A percentile compares a stretch with the other conserved stretches of the same genome.
Evolutionary conservation across 2,797 vertebrate genomes (phyloP).

Genomic region (Adrianichthys oophorus): DNA sequence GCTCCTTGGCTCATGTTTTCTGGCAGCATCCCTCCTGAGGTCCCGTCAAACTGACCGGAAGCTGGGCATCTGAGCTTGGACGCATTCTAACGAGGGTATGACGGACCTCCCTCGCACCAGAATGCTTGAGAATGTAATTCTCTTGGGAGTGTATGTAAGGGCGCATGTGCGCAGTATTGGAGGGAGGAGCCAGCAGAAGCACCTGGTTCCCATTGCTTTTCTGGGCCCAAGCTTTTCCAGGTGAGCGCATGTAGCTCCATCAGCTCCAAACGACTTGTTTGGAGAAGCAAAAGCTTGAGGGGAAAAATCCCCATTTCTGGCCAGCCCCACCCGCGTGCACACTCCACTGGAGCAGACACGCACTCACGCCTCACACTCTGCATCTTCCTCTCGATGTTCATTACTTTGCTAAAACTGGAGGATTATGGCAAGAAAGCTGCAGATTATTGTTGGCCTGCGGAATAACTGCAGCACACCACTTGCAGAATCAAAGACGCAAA

Average conservation of each 20-base stretch:
- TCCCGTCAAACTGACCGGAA: constrained; percentile 41
- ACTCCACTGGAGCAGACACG: constrained; percentile 7
- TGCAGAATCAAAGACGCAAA: constrained; percentile 55
- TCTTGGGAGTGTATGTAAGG: background rate
- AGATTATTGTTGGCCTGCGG: constrained; percentile 58
- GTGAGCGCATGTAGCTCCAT: constrained; percentile 9
- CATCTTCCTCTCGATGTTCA: constrained; percentile 58
- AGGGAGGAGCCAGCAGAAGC: background rate
- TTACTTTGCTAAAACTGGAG: constrained; percentile 69
- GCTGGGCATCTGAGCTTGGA: constrained; percentile 28
- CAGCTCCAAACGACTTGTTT: constrained; percentile 34
- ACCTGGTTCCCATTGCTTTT: background rate
- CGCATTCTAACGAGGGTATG: constrained; percentile 45
- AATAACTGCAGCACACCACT: constrained; percentile 56
- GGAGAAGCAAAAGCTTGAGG: constrained; percentile 36
- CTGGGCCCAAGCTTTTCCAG: too few species aligned
- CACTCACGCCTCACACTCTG: constrained; percentile 29
- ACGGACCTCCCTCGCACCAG: constrained; percentile 17
- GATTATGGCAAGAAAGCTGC: constrained; percentile 62
- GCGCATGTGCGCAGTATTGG: constrained; percentile 3
- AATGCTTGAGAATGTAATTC: constrained; percentile 38
- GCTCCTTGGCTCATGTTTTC: constrained; percentile 42
- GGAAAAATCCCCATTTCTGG: constrained; percentile 27
- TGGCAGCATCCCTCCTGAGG: constrained; percentile 48
- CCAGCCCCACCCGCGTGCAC: constrained; percentile 35